Conservation (phyloP, 2,113 vertebrate species). For the Anhinga anhinga region DNA sequence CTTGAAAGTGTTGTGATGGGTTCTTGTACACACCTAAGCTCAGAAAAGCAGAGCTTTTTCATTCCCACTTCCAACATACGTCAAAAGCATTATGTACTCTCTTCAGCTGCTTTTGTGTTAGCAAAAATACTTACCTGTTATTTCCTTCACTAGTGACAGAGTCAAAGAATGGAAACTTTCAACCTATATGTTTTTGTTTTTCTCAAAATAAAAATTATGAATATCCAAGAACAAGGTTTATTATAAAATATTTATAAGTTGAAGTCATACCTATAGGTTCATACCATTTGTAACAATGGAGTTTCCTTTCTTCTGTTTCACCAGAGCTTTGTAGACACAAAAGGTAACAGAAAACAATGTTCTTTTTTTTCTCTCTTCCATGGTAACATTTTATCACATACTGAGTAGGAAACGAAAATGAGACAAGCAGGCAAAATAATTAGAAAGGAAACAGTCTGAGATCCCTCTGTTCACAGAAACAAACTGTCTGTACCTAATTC, state of each 20-base stretch:
- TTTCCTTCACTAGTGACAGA: neutral
- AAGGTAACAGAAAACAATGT: neutral
- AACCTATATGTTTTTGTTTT: neutral
- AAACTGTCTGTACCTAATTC: conserved; percentile 1
- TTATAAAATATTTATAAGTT: neutral
- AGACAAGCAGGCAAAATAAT: conserved; percentile 1
- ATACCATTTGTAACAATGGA: neutral
- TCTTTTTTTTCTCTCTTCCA: neutral
- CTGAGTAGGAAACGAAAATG: neutral
- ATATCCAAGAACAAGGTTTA: neutral
- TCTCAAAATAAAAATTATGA: neutral
- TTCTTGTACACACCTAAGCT: neutral
- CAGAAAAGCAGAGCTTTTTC: neutral
- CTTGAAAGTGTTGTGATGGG: neutral
- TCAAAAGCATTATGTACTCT: neutral
- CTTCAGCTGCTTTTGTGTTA: neutral
- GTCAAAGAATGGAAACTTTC: neutral
- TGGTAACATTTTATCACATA: neutral
- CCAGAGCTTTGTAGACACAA: neutral
- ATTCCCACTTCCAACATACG: neutral
- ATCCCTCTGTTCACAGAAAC: neutral
- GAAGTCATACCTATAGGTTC: neutral
- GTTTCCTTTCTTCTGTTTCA: neutral
- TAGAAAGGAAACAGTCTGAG: neutral
- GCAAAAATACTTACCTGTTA: neutral